Base-by-base conservation (phyloP, 2,113 vertebrate genomes). In the Catharus minimus region DNA sequence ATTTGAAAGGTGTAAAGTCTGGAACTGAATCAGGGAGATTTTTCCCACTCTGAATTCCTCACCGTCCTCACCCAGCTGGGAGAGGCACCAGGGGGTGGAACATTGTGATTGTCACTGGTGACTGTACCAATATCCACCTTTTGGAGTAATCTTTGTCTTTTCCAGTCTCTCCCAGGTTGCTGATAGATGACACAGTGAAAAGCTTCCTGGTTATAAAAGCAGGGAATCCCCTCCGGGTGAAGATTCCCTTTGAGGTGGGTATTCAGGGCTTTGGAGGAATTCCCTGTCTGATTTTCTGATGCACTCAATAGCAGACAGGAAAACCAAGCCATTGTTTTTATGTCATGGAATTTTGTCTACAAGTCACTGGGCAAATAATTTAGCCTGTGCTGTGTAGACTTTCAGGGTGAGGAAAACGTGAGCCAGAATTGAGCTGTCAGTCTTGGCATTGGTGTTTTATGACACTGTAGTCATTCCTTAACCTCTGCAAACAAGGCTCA, bases 161-260 rank as follows among this genome's bases (percentile, higher is more conserved):
- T 82, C 89, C 92, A 99, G 99, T 99, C 89, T 87, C 92, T 82
- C 99, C 99, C 91, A 97, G 94, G 71, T 98, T 99, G 43, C 86
- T 97, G 64, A 97, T 97, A 46, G 97, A 98, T 89, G 62, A 95
- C 78, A 98, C 96, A 58, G 95, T 97, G 60, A 98, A 98, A 96
- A 98, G 93, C 76, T 97, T 97, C 64, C 97, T 98, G 97, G 91
- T 97, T 38, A 95, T 99, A 79, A 98, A 93, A 96, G 98, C 97
- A 72, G 98, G 99, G 90, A 97, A 98, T 91, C 92, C 98, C 28
- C 91, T 98, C 69, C 95, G 97, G 28, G 96, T 98, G 88, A 98
- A 95, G 49, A 95, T 99, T 38, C 98, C 97, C 76, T 99, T 98
- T 96, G 98, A 98, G 97, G 99, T 99, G 84, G 89, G 94, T 92